Evolutionary conservation across 2,888 invertebrate species (phyloP), one percentile per base, ranked within the genome.

Genomic region (Pollenia labialis): DNA sequence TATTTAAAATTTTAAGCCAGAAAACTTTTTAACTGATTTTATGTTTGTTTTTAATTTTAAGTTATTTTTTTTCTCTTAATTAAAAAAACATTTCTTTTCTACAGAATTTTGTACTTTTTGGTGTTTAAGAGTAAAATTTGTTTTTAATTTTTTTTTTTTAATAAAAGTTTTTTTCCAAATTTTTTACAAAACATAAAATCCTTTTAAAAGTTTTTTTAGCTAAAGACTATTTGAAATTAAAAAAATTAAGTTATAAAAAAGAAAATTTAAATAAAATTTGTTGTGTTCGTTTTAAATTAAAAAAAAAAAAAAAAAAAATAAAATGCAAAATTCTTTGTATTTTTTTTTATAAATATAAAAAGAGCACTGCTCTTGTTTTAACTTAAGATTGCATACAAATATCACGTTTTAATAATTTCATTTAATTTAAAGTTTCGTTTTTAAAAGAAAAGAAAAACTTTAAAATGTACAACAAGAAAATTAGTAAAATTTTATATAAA

Each of bases 291-390:
- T 60, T 83, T 71, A 71, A 77, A 71, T 72, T 81, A 80, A 77
- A 80, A 81, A 83, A 72, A 72, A 76, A 72, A 76, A 75, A 75
- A 64, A 82, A 85, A 32, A 6, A 62, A 81, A 90, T 92, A 91
- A 93, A 93, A 92, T 92, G 92, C 92, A 92, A 92, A 92, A 91
- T 91, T 92, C 91, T 91, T 90, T 88, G 87, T 88, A 85, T 86
- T 52, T 72, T n/a, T 91, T 89, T 87, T 81, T 88, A 77, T 87
- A 74, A 79, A 74, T 62, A 56, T 72, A 84, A 48, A 44, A 86
- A 83, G 86, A 85, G 86, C 87, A 74, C 87, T 79, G 89, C 88
- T 88, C 87, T 42, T 66, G 54, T 71, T 81, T 83, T 74, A 88
- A 85, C 85, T 87, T 85, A 88, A 86, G 81, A 88, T 88, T 88